Base-by-base conservation (phyloP, 2,797 vertebrate genomes). In the Nannoperca australis region DNA sequence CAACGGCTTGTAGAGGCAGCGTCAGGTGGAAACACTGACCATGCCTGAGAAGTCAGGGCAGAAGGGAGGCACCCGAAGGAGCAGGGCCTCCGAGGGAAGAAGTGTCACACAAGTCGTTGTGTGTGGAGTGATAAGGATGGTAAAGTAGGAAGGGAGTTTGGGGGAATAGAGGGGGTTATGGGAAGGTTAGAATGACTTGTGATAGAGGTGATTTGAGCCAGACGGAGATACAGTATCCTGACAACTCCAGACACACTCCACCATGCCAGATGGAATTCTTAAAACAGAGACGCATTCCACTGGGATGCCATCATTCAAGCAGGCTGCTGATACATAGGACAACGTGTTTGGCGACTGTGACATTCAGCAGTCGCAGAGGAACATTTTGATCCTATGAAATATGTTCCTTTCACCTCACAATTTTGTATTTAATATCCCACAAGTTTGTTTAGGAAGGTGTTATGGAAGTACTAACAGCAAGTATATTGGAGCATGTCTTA, bases 1-100 rank as follows among this genome's bases (percentile, higher is more conserved):
- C n/a, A n/a, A n/a, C n/a, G n/a, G n/a, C n/a, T n/a, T n/a, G n/a
- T n/a, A 50, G 68, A 60, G n/a, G 32, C 36, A 30, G 73, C n/a
- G 50, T 82, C 88, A 90, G 85, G 72, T 68, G 68, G 80, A 88
- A 85, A 93, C 85, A 90, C 76, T 87, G 82, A 77, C 34, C 90
- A 90, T 83, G 68, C 77, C 76, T 9, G 27, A 82, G 44, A 73
- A 65, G 72, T 56, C 38, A 1, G 62, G 51, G 30, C 14, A 45
- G 50, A 18, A 18, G 3, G 68, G 40, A 36, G 65, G 66, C 73
- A 54, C 50, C 63, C 20, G 17, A 65, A 79, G 80, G 51, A 77
- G 44, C 32, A 13, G 63, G 70, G 50, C 51, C 79, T 64, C 71
- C 2, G 45, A 81, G 65, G 82, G 55, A 69, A 60, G 66, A 68